phyloP scores from a whole-genome alignment of 37 sponge, comb jelly and placozoan species.

The Agelas oroides region DNA sequence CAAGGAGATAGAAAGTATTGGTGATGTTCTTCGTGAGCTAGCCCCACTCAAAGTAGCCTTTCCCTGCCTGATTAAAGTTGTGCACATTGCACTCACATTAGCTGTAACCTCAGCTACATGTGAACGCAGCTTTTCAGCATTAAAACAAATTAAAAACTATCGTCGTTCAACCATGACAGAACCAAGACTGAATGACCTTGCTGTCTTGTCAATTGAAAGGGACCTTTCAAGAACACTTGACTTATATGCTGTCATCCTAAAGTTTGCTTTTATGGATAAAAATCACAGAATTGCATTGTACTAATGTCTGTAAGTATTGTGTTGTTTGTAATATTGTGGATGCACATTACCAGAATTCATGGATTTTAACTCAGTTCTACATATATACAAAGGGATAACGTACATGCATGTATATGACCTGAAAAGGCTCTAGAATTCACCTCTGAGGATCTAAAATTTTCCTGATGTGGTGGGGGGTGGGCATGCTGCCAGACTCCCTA shows the following conservation, averaged over 20 bases:
- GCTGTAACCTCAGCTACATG: conserved; percentile 46
- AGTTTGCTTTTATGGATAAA: conserved; percentile 10
- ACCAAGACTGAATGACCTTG: conserved; percentile 12
- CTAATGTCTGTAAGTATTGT: background rate
- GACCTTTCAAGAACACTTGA: conserved; percentile 20
- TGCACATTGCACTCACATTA: conserved; percentile 11
- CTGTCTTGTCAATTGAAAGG: conserved; percentile 17
- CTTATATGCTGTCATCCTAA: conserved; percentile 3
- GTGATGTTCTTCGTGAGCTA: conserved; percentile 36
- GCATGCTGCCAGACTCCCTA: no score
- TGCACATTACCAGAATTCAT: no score
- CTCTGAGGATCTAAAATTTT: no score
- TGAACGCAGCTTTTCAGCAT: conserved; percentile 48
- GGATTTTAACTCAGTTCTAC: no score
- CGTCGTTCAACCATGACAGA: conserved; percentile 22
- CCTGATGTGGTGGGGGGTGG: no score
- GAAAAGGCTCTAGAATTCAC: no score
- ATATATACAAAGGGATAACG: no score
- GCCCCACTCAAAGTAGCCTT: conserved; percentile 20
- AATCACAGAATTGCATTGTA: conserved; percentile 19
- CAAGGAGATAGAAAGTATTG: conserved; percentile 10
- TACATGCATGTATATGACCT: no score
- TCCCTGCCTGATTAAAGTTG: conserved; percentile 13
- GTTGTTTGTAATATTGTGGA: background rate
- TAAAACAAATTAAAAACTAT: conserved; percentile 36